Percentiles rank a stretch among this genome's conserved stretches.
Conservation (phyloP, 2,888 invertebrate genomes). For the Cheilosia soror region DNA sequence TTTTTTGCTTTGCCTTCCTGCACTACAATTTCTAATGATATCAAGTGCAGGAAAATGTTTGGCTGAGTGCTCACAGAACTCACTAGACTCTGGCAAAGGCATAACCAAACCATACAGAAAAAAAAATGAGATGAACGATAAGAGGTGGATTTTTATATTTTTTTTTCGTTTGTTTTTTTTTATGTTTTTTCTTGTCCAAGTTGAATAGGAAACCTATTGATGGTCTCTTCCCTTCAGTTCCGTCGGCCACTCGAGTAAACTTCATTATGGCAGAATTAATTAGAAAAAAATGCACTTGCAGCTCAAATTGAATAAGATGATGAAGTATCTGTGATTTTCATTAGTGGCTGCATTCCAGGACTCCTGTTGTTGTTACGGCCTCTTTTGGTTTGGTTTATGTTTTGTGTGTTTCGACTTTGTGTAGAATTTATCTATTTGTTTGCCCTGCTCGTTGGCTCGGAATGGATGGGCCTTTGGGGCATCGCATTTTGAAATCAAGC, state of each 20-base stretch:
- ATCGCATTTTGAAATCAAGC: no score
- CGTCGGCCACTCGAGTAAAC: slow-evolving; percentile 57
- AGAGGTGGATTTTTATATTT: slow-evolving; percentile 6
- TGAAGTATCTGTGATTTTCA: slow-evolving; percentile 57
- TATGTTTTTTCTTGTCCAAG: slow-evolving; percentile 18
- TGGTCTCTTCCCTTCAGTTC: slow-evolving; percentile 7
- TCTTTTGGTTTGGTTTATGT: slow-evolving; percentile 20
- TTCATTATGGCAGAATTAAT: slow-evolving; percentile 66
- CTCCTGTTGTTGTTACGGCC: slow-evolving; percentile 7
- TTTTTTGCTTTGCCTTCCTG: slow-evolving; percentile 19
- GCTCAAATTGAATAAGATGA: slow-evolving; percentile 63
- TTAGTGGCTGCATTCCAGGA: slow-evolving; percentile 50
- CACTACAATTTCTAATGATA: slow-evolving; percentile 54
- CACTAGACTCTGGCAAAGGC: not conserved
- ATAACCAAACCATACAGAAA: not conserved
- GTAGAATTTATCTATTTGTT: not conserved
- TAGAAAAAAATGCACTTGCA: slow-evolving; percentile 67
- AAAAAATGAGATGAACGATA: slow-evolving; percentile 42
- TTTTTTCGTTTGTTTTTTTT: not conserved
- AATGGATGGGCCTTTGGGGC: no score
- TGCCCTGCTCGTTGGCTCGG: not conserved
- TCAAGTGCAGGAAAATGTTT: slow-evolving; percentile 59
- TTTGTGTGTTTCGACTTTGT: not conserved
- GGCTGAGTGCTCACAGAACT: slow-evolving; percentile 46
- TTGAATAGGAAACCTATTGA: slow-evolving; percentile 56